Conservation (phyloP, 1,140 invertebrate species). For the Asbolus verrucosus region DNA sequence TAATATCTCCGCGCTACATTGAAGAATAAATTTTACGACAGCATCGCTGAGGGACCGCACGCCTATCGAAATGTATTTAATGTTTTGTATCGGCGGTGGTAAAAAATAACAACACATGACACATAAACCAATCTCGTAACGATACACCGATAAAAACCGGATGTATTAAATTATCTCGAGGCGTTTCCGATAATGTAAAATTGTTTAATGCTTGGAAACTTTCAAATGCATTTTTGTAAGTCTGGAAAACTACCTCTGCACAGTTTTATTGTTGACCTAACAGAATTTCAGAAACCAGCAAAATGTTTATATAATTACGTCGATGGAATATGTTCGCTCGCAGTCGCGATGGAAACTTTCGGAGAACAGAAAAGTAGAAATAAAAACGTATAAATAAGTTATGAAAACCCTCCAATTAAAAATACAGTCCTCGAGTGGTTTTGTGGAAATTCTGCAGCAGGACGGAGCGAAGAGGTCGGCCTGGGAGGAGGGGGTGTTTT, state of each 20-base stretch:
- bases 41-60: not conserved
- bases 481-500: conserved; percentile 20
- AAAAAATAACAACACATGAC: conserved; percentile 35
- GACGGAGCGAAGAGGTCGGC: conserved; percentile 15
- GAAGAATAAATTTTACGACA: conserved; percentile 12
- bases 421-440: conserved; percentile 3
- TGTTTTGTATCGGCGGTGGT: conserved; percentile 14
- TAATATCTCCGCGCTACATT: not conserved
- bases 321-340: no score
- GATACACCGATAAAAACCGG: conserved; percentile 4
- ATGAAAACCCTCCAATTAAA: conserved; percentile 28
- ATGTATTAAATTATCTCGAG: conserved; percentile 20
- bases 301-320: no score
- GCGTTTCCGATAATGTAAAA: conserved; percentile 31
- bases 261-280: not conserved
- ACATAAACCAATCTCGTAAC: conserved; percentile 29
- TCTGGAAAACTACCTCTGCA: not conserved
- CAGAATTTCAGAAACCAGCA: no score
- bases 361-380: conserved; percentile 3
- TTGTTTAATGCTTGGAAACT: conserved; percentile 3
- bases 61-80: conserved; percentile 22
- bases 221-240: not conserved
- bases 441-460: not conserved
- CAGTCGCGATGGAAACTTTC: no score
- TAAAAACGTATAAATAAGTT: conserved; percentile 11